Evolutionary conservation across 2,113 vertebrate species (phyloP).

Genomic region (Holacanthus passer): DNA sequence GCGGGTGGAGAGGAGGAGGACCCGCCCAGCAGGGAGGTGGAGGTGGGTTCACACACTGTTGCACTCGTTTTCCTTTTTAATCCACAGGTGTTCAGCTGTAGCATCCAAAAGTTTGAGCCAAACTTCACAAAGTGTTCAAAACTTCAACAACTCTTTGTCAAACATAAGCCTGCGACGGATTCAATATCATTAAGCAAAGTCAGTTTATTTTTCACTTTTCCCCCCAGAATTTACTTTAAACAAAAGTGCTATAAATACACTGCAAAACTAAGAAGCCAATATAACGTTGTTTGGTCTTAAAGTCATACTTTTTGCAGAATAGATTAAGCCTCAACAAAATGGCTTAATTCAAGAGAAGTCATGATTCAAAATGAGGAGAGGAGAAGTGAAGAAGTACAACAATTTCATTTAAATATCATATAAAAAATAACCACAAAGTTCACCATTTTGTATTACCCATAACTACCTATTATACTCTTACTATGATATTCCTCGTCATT

Average conservation of each 20-base stretch:
- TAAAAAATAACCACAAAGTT: too few species aligned
- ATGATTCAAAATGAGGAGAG: too few species aligned
- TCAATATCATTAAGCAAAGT: not conserved
- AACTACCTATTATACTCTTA: too few species aligned
- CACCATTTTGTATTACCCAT: too few species aligned
- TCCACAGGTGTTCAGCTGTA: constrained; percentile 31
- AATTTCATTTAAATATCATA: too few species aligned
- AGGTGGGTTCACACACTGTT: not conserved
- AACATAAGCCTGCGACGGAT: not conserved
- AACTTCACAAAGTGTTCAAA: not conserved
- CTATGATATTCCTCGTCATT: too few species aligned
- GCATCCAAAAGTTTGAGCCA: too few species aligned
- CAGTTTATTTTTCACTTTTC: not conserved
- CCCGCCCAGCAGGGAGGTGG: constrained; percentile 52
- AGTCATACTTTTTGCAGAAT: not conserved
- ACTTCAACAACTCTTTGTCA: not conserved
- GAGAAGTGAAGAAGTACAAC: too few species aligned
- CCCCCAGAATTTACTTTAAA: not conserved
- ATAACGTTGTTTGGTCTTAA: not conserved
- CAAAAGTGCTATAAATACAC: not conserved
- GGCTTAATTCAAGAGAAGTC: too few species aligned
- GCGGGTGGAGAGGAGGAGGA: constrained; percentile 32
- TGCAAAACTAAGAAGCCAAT: too few species aligned
- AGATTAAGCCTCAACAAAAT: too few species aligned
- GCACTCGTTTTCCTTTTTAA: not conserved